Base-by-base conservation (phyloP, 1,140 invertebrate species). In the Brachionus koreanus region DNA sequence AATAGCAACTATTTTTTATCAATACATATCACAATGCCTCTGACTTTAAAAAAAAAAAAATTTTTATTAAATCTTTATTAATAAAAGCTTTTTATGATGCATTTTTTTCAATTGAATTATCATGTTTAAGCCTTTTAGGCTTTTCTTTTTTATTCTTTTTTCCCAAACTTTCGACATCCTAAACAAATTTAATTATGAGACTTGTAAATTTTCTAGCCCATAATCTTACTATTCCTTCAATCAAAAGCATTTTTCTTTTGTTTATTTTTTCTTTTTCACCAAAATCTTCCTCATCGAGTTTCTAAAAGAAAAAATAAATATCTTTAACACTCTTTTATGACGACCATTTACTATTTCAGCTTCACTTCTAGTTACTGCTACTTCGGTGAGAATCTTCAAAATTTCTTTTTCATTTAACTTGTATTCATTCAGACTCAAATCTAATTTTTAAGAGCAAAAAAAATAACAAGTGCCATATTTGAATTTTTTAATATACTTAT, bases 401-500 rank as follows among this genome's bases (percentile, higher is more conserved):
- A 82, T 72, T 6, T 69, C 81, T 52, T 82, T 82, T 74, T 82
- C 81, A 23, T 72, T 82, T n/a, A 82, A 52, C 46, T 72, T 49
- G 29, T 72, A 63, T 39, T 82, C 81, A 35, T 39, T 61, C 33
- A 82, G 39, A 19, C 49, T 67, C 16, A 46, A 35, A 52, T 82
- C 79, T 82, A 1, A 5, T 42, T n/a, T 5, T 42, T 13, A 65
- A 43, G 12, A 69, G 12, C 9, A 67, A n/a, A n/a, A 0, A 79
- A 57, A 29, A 13, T 3, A 29, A 19, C 33, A 75, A 75, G 4
- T 13, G 3, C 23, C 5, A 35, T n/a, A 7, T 72, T 39, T 12
- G n/a, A 42, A 13, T 16, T 13, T n/a, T 37, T 72, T 1, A 9
- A 5, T 85, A 85, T 85, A 84, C 93, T 93, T 85, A 97, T 94